These are phyloP conservation scores for Dryadula phaetusa DNA, from an alignment of 2,888 invertebrate species.

Conservation along the genomic window DNA sequence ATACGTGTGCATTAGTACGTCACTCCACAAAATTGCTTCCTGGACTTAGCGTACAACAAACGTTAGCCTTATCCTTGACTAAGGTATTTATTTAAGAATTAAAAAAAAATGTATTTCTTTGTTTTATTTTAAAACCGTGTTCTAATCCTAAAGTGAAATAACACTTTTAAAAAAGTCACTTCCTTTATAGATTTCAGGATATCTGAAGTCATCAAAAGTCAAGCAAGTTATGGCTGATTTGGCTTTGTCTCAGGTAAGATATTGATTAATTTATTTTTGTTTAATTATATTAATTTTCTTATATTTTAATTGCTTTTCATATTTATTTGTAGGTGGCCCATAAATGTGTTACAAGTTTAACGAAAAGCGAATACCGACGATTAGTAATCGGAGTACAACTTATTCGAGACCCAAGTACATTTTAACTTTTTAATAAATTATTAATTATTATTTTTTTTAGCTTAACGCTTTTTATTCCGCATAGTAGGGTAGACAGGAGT, in stretches of 20 bases:
- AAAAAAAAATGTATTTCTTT: too few species aligned
- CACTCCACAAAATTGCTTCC: conserved; percentile 93
- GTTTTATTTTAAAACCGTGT: too few species aligned
- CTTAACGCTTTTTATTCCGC: too few species aligned
- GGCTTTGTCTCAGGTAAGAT: conserved; percentile 90
- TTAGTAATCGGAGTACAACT: conserved; percentile 96
- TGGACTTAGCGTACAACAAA: conserved; percentile 94
- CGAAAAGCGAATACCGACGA: conserved; percentile 94
- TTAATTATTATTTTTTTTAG: too few species aligned
- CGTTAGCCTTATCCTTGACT: conserved; percentile 90
- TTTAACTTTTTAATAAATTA: too few species aligned
- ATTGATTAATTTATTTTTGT: background rate
- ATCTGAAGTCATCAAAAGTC: conserved; percentile 92
- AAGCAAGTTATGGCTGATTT: conserved; percentile 96
- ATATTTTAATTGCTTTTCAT: background rate
- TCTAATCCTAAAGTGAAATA: too few species aligned
- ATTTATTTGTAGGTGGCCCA: conserved; percentile 86
- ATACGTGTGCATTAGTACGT: conserved; percentile 94
- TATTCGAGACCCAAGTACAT: conserved; percentile 94
- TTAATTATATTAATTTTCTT: background rate
- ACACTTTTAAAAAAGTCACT: too few species aligned
- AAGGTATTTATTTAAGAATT: conserved; percentile 78
- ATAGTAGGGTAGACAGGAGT: too few species aligned
- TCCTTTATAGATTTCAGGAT: conserved; percentile 86
- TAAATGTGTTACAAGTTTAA: conserved; percentile 92